Percentiles rank a stretch among this genome's conserved stretches.
Evolutionary conservation across 2,113 vertebrate species (phyloP).

Genomic region (Xerus inauris): DNA sequence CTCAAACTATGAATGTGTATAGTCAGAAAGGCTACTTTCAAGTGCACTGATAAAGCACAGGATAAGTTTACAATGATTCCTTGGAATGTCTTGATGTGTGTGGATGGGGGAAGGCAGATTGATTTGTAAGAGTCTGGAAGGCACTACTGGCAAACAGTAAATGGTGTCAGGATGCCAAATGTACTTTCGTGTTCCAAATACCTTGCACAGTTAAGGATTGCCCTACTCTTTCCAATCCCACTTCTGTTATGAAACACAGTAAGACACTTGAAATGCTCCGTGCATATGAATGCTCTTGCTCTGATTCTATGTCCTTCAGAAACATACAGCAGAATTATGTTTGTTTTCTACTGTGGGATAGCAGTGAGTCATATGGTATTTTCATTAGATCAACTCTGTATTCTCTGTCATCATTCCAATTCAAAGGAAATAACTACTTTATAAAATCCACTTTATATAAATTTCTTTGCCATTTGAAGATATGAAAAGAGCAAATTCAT

Average conservation of each 20-base stretch:
- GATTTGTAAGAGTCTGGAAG: background rate
- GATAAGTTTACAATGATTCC: background rate
- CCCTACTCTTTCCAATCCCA: accelerated
- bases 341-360: background rate
- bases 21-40: background rate
- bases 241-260: background rate
- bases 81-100: background rate
- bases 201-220: accelerated
- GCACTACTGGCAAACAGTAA: background rate
- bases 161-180: background rate
- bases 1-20: background rate
- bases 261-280: background rate
- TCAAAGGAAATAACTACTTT: background rate
- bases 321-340: background rate
- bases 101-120: background rate
- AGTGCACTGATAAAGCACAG: background rate
- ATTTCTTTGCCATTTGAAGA: background rate
- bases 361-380: background rate
- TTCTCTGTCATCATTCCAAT: background rate
- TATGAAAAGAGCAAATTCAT: background rate
- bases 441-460: background rate
- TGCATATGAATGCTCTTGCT: background rate
- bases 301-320: background rate
- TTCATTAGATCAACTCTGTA: background rate
- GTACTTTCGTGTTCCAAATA: background rate